These are phyloP conservation scores for Eulacestoma nigropectus DNA, from an alignment of 2,113 vertebrate species.

Conservation along the genomic window DNA sequence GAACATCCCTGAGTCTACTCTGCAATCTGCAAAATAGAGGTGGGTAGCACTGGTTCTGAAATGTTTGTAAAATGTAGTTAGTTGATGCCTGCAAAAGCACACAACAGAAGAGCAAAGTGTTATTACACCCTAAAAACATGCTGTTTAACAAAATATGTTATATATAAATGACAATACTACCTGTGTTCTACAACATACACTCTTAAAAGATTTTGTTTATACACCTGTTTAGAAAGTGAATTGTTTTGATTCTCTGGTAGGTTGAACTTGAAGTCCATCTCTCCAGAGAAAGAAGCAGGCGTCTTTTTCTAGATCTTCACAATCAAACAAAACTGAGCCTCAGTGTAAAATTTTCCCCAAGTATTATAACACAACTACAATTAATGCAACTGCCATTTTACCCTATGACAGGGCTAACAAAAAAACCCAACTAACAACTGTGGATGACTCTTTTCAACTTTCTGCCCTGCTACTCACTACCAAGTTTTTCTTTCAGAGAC, in stretches of 20 bases:
- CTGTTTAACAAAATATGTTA: background rate
- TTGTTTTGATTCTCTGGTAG: background rate
- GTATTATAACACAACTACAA: background rate
- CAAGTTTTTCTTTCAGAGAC: background rate
- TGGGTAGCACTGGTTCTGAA: background rate
- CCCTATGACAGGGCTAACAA: background rate
- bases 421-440: background rate
- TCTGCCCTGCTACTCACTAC: background rate
- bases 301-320: background rate
- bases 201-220: background rate
- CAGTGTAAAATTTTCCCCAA: background rate
- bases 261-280: background rate
- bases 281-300: background rate
- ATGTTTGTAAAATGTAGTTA: conserved; percentile 2
- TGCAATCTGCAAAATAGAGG: background rate
- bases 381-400: background rate
- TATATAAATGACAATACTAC: background rate
- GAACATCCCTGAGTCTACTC: background rate
- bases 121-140: background rate
- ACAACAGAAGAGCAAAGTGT: background rate
- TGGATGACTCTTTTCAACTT: background rate
- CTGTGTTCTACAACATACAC: background rate
- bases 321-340: background rate
- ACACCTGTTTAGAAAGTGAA: background rate
- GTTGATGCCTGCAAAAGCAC: background rate